phyloP scores from a whole-genome alignment of 2,797 vertebrate genomes.

The Ciconia nigra region DNA sequence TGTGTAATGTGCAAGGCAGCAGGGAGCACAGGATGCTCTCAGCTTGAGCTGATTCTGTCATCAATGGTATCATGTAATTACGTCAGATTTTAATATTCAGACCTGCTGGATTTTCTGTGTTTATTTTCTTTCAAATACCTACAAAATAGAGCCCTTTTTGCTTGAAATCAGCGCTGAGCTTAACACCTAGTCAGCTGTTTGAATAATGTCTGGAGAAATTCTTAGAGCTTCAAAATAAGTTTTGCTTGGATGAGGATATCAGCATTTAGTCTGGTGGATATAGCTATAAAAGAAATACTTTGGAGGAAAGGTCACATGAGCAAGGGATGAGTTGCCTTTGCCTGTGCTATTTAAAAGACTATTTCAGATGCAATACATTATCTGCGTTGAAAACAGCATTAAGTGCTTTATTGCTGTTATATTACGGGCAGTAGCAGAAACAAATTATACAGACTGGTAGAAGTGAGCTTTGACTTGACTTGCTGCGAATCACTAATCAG shows the following conservation, averaged over 20 bases:
- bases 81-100: neutral
- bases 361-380: neutral
- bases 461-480: constrained; percentile 3
- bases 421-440: neutral
- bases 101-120: neutral
- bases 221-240: neutral
- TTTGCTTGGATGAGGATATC: neutral
- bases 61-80: neutral
- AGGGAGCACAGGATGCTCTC: neutral
- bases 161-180: neutral
- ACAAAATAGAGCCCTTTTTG: neutral
- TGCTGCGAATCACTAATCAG: constrained; percentile 9
- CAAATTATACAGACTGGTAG: neutral
- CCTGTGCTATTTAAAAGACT: neutral
- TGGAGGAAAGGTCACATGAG: neutral
- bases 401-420: neutral
- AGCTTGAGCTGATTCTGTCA: neutral
- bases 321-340: neutral
- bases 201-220: neutral
- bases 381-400: neutral
- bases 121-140: neutral
- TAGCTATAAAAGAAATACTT: neutral
- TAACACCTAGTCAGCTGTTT: neutral
- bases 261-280: neutral
- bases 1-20: neutral